Conservation (phyloP, 2,113 vertebrate genomes). For the Colistium nudipinnis region DNA sequence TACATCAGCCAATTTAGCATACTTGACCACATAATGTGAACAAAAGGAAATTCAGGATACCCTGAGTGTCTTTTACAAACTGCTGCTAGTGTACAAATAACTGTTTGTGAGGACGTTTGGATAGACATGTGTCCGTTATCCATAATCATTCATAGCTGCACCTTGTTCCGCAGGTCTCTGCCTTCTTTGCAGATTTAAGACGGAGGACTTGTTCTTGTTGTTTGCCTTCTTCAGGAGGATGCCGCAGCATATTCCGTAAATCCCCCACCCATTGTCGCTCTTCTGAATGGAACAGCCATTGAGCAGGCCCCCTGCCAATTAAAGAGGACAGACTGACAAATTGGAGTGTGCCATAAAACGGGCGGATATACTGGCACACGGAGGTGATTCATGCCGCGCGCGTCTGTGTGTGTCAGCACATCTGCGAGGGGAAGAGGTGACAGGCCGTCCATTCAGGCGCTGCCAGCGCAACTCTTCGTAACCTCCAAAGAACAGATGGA, state of each 20-base stretch:
- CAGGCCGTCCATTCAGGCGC: slow-evolving; percentile 18
- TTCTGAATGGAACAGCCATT: background rate
- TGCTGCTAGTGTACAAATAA: no score
- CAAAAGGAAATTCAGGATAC: no score
- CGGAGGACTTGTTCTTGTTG: background rate
- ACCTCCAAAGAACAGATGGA: slow-evolving; percentile 12
- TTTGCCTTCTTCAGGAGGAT: background rate
- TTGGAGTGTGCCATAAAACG: slow-evolving; percentile 10
- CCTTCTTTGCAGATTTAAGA: no score
- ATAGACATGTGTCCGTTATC: no score
- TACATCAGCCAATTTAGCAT: no score
- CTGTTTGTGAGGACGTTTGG: no score
- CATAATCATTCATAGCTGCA: no score
- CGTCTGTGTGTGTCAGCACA: background rate
- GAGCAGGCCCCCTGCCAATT: slow-evolving; percentile 9
- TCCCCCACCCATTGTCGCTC: background rate
- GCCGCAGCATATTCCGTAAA: background rate
- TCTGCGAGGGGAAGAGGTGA: slow-evolving; percentile 12
- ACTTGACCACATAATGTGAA: no score
- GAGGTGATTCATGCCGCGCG: slow-evolving; percentile 7
- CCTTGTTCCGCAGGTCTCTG: no score
- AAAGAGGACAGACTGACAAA: slow-evolving; percentile 14
- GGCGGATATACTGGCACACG: slow-evolving; percentile 9
- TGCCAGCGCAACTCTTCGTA: background rate
- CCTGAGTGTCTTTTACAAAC: no score